These are phyloP conservation scores for Stegodyphus mimosarum DNA, from an alignment of 1,140 invertebrate species.

Conservation along the genomic window DNA sequence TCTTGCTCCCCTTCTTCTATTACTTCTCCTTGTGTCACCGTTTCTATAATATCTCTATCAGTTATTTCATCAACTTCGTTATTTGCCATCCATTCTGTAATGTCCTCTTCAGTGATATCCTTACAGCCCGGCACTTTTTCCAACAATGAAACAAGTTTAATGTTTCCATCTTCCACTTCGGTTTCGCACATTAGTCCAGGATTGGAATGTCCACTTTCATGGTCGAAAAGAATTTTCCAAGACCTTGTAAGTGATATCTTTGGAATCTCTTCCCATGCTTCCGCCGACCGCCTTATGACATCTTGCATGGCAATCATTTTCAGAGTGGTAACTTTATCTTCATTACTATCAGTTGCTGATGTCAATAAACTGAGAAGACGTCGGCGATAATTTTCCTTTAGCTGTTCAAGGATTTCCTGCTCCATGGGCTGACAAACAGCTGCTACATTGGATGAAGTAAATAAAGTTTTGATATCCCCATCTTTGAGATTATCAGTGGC, in stretches of 20 bases:
- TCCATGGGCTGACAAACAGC: conserved; percentile 3
- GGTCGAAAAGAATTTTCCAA: conserved; percentile 13
- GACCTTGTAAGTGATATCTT: conserved; percentile 3
- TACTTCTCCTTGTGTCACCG: conserved; percentile 2
- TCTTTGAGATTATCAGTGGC: not conserved
- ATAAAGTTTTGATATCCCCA: not conserved
- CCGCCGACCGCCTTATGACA: not conserved
- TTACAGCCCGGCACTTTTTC: not conserved
- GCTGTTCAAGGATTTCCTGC: not conserved
- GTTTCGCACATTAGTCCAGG: not conserved
- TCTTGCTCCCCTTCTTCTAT: not conserved
- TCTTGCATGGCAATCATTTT: conserved; percentile 12
- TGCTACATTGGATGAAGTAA: not conserved
- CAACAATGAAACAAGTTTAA: conserved; percentile 1
- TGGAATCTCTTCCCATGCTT: conserved; percentile 18
- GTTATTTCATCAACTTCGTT: conserved; percentile 21
- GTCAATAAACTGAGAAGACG: conserved; percentile 73
- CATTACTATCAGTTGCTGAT: not conserved
- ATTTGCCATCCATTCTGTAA: conserved; percentile 2
- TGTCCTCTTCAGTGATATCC: not conserved
- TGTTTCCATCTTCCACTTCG: not conserved
- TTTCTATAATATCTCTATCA: conserved; percentile 2
- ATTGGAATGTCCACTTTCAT: conserved; percentile 6
- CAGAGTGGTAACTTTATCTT: not conserved
- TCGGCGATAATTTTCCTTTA: conserved; percentile 15